Base-by-base conservation (phyloP, 2,888 invertebrate species). In the Metacarcinus magister region DNA sequence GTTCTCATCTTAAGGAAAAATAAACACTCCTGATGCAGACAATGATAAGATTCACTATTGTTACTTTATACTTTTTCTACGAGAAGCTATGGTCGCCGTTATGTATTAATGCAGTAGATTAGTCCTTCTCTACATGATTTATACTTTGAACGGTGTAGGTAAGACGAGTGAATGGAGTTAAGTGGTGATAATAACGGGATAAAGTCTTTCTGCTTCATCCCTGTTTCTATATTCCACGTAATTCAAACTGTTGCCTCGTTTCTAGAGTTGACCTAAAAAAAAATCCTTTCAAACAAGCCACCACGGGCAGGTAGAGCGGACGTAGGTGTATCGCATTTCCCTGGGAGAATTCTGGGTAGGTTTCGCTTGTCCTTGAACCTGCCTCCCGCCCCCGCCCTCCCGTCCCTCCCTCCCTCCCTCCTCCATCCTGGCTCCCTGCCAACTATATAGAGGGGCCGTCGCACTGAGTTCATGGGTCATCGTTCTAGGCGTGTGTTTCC, bases 361-460 rank as follows among this genome's bases (percentile, higher is more conserved):
- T 82, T 82, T 32, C 32, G 28, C 82, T 28, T 82, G 82, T 28
- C 82, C 82, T 82, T 82, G 82, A 82, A 82, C 82, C 82, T 82
- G 82, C 28, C 82, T 82, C 10, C 82, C 32, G 13, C 82, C 16
- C 28, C 82, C 2, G 32, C 82, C 28, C 28, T 10, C 28, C 32
- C 32, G 0, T 16, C 82, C 32, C 4, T 82, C 10, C 82, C 82
- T 82, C 32, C 28, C 82, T 32, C 32, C 82, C 82, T 32, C 13
- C 28, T 10, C 28, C 82, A 0, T 32, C 23, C 32, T 82, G 82
- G 82, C 82, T 16, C 13, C 13, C 82, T 28, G 82, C 82, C 82
- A 82, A 82, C 82, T 32, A 13, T 13, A 13, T 54, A 67, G 67
- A 54, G 16, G 16, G 32, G 28, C 2, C 82, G 2, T 32, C 10